phyloP scores from a whole-genome alignment of 2,797 vertebrate genomes.

The Hirundo rustica region DNA sequence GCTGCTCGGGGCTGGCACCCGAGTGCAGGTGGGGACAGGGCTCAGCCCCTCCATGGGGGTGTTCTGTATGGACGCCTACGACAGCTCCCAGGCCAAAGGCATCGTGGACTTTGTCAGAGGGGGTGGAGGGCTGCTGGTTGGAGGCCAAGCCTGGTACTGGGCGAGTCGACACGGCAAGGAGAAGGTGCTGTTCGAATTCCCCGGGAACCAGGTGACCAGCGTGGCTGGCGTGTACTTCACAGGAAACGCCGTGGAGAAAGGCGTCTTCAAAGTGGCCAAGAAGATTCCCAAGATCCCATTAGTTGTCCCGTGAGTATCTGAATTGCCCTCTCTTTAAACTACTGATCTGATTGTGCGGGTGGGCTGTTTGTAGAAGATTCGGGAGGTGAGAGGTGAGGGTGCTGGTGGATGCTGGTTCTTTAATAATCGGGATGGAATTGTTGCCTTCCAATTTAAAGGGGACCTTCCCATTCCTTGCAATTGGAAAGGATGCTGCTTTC shows the following conservation, averaged over 20 bases:
- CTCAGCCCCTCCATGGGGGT: constrained; percentile 57
- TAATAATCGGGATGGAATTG: neutral
- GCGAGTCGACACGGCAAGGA: constrained; percentile 50
- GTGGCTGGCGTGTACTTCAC: constrained; percentile 78
- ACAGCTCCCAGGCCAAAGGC: constrained; percentile 22
- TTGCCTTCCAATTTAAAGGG: neutral
- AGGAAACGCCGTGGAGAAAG: constrained; percentile 61
- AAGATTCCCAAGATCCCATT: constrained; percentile 73
- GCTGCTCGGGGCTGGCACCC: constrained; percentile 41
- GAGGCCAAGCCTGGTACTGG: constrained; percentile 78
- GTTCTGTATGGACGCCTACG: constrained; percentile 70
- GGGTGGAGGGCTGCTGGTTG: constrained; percentile 74
- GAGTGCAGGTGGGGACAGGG: constrained; percentile 25
- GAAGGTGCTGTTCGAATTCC: constrained; percentile 72
- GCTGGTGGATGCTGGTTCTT: neutral
- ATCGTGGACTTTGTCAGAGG: constrained; percentile 68
- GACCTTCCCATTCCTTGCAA: neutral
- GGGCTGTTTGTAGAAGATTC: neutral
- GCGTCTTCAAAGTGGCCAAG: constrained; percentile 68
- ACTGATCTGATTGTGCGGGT: neutral
- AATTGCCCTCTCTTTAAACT: neutral
- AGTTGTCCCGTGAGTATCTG: constrained; percentile 69
- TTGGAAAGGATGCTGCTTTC: neutral
- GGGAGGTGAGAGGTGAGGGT: neutral
- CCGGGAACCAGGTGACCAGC: constrained; percentile 75